Evolutionary conservation across 2,797 vertebrate genomes (phyloP).

Genomic region (Champsocephalus esox): DNA sequence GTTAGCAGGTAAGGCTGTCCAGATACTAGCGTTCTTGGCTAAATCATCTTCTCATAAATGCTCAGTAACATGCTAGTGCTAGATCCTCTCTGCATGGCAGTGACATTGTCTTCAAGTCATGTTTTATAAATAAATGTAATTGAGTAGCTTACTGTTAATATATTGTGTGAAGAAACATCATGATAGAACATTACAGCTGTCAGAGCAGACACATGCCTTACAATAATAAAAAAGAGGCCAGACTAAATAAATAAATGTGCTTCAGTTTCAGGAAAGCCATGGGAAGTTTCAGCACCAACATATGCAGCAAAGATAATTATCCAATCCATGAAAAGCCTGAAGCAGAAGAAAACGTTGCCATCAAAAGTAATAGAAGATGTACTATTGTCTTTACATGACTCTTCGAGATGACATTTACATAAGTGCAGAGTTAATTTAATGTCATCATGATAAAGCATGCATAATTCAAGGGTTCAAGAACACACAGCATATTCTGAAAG

Average conservation of each 20-base stretch:
- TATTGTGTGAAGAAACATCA: neutral
- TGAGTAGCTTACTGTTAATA: too few species aligned
- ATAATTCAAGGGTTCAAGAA: neutral
- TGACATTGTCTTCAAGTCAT: neutral
- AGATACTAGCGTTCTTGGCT: neutral
- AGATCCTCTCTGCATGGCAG: neutral
- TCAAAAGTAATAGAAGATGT: neutral
- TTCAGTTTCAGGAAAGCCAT: neutral
- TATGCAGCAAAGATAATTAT: neutral
- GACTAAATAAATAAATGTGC: neutral
- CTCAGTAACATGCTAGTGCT: neutral
- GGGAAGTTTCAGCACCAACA: neutral
- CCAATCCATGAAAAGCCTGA: neutral
- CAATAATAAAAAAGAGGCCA: neutral
- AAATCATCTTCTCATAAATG: neutral
- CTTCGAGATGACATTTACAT: too few species aligned
- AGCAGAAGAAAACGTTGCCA: neutral
- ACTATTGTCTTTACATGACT: neutral
- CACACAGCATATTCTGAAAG: neutral
- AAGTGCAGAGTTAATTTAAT: conserved; percentile 10
- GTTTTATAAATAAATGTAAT: neutral
- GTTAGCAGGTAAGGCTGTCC: neutral
- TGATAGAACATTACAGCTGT: conserved; percentile 9
- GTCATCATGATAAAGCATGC: conserved; percentile 7
- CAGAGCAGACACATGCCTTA: conserved; percentile 4